These are phyloP conservation scores for Eupleurogrammus muticus DNA, from an alignment of 2,797 vertebrate genomes.

Conservation along the genomic window DNA sequence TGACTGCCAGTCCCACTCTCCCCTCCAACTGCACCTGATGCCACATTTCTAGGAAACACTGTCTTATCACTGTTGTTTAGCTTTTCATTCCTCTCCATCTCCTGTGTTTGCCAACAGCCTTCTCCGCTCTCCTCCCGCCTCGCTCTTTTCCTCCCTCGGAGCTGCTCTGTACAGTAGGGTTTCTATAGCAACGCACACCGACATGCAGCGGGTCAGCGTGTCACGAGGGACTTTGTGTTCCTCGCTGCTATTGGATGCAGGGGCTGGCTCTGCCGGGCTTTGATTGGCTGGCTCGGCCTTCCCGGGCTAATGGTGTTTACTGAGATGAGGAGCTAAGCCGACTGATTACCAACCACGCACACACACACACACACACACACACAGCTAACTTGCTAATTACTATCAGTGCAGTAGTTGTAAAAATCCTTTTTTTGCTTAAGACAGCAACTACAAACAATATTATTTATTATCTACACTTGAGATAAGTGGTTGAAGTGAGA, in stretches of 20 bases:
- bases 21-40: slow-evolving; percentile 51
- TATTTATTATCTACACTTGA: neutral
- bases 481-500: slow-evolving; percentile 2
- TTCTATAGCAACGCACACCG: slow-evolving; percentile 84
- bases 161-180: slow-evolving; percentile 82
- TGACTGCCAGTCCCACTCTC: slow-evolving; percentile 23
- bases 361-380: slow-evolving; percentile 20
- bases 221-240: slow-evolving; percentile 79
- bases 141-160: slow-evolving; percentile 58
- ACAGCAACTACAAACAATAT: slow-evolving; percentile 6
- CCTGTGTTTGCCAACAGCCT: slow-evolving; percentile 50
- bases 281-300: slow-evolving; percentile 80
- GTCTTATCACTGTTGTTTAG: slow-evolving; percentile 36
- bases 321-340: slow-evolving; percentile 83
- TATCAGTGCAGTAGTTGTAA: slow-evolving; percentile 30
- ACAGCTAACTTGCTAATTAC: slow-evolving; percentile 17
- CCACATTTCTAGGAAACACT: slow-evolving; percentile 54
- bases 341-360: slow-evolving; percentile 74
- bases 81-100: slow-evolving; percentile 54
- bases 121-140: slow-evolving; percentile 57
- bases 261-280: slow-evolving; percentile 26
- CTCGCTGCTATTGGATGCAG: slow-evolving; percentile 73
- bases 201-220: slow-evolving; percentile 84
- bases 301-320: slow-evolving; percentile 84
- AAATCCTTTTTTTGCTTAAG: slow-evolving; percentile 24